Evolutionary conservation across 2,888 invertebrate species (phyloP).

Genomic region (Lepidocyrtoides sp.): DNA sequence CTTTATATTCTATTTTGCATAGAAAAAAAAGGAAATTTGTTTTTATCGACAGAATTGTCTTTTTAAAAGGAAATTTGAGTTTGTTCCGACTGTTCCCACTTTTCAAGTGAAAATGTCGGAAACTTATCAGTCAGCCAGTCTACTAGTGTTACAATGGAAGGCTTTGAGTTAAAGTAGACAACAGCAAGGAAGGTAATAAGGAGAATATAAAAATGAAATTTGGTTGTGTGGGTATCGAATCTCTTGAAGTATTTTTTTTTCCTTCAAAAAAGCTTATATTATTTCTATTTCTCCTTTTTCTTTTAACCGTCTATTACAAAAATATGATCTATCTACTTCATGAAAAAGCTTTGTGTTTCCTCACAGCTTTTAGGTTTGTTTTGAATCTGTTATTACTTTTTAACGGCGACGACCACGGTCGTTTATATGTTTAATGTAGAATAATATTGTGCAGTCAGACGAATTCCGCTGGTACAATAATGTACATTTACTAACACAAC

Average conservation of each 20-base stretch:
- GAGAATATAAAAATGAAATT: not conserved
- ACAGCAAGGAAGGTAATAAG: not conserved
- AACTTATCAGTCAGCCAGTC: not conserved
- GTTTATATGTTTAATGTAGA: not conserved
- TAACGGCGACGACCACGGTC: not conserved
- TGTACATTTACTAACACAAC: not conserved
- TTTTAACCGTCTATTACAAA: not conserved
- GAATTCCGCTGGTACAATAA: not conserved
- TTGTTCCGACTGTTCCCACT: not conserved
- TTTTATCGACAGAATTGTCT: not conserved
- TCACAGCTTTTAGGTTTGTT: slow-evolving; percentile 28
- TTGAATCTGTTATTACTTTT: not conserved
- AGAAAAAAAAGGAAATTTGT: not conserved
- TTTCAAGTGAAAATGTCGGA: not conserved
- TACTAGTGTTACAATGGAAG: not conserved
- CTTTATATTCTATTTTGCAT: not conserved
- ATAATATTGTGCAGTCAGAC: too few species aligned
- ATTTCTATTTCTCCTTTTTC: not conserved
- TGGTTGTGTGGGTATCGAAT: slow-evolving; percentile 16
- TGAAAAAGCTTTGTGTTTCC: slow-evolving; percentile 20
- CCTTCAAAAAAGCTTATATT: not conserved
- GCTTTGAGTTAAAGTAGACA: not conserved
- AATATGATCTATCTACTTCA: slow-evolving; percentile 10
- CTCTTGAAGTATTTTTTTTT: not conserved
- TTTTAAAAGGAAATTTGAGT: not conserved